A percentile compares a stretch with the other conserved stretches of the same genome.
These are phyloP conservation scores for Apomyelois bistriatella DNA, from an alignment of 2,888 invertebrate genomes.

Conservation along the genomic window DNA sequence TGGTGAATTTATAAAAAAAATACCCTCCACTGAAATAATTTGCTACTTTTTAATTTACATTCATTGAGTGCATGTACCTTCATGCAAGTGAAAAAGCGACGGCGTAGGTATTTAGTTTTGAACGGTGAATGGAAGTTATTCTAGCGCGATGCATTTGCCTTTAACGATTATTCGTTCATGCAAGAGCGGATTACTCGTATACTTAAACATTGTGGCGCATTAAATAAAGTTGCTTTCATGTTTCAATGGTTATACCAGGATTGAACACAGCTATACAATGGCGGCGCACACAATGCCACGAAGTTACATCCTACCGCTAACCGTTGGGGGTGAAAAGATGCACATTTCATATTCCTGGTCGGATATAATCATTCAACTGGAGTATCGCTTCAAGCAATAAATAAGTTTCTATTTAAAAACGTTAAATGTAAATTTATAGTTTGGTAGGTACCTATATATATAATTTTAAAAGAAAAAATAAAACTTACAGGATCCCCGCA, in stretches of 20 bases:
- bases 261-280: constrained; percentile 4
- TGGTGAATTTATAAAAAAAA: no score
- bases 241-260: constrained; percentile 9
- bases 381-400: not conserved
- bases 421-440: not conserved
- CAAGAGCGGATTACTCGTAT: constrained; percentile 3
- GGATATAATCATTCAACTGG: constrained; percentile 1
- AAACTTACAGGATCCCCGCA: no score
- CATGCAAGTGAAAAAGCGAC: not conserved
- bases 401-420: not conserved
- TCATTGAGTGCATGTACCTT: no score
- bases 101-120: not conserved
- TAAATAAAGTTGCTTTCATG: constrained; percentile 12
- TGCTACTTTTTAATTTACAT: no score
- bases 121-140: constrained; percentile 3
- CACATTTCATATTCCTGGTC: constrained; percentile 2
- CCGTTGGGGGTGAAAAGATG: constrained; percentile 1
- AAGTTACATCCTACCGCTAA: constrained; percentile 1
- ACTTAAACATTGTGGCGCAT: constrained; percentile 8
- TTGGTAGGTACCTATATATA: no score
- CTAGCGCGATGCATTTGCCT: constrained; percentile 5
- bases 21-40: no score
- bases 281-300: not conserved
- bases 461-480: no score
- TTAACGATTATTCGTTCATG: constrained; percentile 9